Conservation (phyloP, 1,140 invertebrate species). For the Homalodisca vitripennis region DNA sequence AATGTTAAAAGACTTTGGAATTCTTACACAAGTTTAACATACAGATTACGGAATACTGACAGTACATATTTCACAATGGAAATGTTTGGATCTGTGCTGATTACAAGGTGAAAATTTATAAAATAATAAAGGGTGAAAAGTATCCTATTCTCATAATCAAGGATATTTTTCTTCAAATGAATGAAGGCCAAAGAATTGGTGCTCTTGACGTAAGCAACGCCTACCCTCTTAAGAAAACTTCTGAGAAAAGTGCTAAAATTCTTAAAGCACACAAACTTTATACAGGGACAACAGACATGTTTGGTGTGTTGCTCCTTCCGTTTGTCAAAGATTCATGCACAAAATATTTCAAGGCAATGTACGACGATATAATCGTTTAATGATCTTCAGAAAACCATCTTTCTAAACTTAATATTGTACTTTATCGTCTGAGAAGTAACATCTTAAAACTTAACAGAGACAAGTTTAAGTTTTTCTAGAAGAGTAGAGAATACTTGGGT, state of each 20-base stretch:
- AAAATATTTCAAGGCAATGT: constrained; percentile 6
- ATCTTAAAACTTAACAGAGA: constrained; percentile 31
- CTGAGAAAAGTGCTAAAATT: neutral
- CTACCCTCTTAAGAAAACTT: neutral
- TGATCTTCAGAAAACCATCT: neutral
- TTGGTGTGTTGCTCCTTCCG: constrained; percentile 42
- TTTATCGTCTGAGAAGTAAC: neutral
- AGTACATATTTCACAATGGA: too few species aligned
- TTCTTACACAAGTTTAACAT: constrained; percentile 43
- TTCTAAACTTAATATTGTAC: neutral
- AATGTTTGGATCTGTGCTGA: constrained; percentile 45
- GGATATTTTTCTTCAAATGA: constrained; percentile 29
- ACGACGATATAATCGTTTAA: constrained; percentile 35
- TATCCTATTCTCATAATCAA: constrained; percentile 33
- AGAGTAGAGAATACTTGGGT: constrained; percentile 38
- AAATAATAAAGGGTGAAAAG: constrained; percentile 9
- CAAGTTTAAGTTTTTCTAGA: constrained; percentile 30
- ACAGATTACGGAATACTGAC: too few species aligned
- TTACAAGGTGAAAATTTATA: constrained; percentile 39
- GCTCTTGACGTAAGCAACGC: neutral
- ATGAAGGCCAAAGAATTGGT: neutral
- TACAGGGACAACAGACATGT: constrained; percentile 41
- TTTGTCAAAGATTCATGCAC: constrained; percentile 45
- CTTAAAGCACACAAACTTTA: constrained; percentile 35
- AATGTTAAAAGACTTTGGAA: neutral